These are phyloP conservation scores for Corythaeola cristata DNA, from an alignment of 2,113 vertebrate genomes.

Conservation along the genomic window DNA sequence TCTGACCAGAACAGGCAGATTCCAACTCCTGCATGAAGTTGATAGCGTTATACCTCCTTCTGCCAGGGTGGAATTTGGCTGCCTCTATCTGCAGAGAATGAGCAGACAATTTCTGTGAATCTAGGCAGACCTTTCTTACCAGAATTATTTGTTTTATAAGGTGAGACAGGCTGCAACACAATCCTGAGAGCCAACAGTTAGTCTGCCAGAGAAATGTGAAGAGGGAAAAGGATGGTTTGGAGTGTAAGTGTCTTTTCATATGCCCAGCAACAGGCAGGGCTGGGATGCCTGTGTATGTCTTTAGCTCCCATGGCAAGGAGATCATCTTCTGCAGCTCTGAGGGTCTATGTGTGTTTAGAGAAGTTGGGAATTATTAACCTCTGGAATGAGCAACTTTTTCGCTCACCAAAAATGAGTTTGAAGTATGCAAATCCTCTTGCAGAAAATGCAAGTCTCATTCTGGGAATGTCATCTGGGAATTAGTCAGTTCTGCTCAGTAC, in stretches of 20 bases:
- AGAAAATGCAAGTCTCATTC: background rate
- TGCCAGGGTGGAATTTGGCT: conserved; percentile 51
- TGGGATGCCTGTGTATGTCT: background rate
- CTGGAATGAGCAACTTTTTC: background rate
- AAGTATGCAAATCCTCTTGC: background rate
- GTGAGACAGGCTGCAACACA: background rate
- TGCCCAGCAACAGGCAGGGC: background rate
- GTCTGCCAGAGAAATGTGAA: background rate
- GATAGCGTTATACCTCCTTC: background rate
- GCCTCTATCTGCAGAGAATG: background rate
- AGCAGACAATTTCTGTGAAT: background rate
- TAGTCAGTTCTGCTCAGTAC: background rate
- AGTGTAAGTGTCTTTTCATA: background rate
- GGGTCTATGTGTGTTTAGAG: background rate
- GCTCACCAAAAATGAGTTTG: background rate
- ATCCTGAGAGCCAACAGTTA: background rate
- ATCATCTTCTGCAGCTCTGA: background rate
- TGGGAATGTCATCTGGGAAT: background rate
- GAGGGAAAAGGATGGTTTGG: background rate
- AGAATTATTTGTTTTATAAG: conserved; percentile 7
- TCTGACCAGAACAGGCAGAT: background rate
- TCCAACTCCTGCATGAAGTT: background rate
- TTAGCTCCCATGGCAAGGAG: background rate
- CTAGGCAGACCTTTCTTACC: background rate
- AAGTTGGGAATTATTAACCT: background rate